A percentile compares a stretch with the other conserved stretches of the same genome.
phyloP scores from a whole-genome alignment of 1,140 invertebrate species.

The Neodiprion lecontei region DNA sequence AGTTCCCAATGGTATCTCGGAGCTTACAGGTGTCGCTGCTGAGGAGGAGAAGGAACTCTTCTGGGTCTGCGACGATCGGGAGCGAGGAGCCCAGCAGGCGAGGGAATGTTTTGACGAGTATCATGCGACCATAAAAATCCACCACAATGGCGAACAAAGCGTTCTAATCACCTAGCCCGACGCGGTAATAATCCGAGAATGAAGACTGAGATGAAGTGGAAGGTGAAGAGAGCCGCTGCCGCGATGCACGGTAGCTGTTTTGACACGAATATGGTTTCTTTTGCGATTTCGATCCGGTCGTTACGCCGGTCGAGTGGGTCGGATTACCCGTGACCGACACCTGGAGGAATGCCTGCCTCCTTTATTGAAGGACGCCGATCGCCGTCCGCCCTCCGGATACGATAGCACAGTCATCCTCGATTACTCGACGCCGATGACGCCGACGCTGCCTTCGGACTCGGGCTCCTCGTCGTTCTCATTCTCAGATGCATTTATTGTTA shows the following conservation, averaged over 20 bases:
- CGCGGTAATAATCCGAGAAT: conserved; percentile 9
- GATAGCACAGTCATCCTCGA: conserved; percentile 52
- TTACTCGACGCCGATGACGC: conserved; percentile 36
- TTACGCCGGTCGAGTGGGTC: conserved; percentile 48
- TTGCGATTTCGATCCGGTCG: conserved; percentile 55
- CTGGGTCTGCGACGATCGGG: neutral
- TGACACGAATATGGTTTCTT: conserved; percentile 54
- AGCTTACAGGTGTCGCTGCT: too few relatives aligned
- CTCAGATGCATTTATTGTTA: neutral
- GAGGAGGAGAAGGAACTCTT: neutral
- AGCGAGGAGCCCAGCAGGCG: neutral
- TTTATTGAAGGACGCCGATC: conserved; percentile 45
- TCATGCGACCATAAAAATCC: neutral
- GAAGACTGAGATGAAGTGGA: too few relatives aligned
- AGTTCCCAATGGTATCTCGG: too few relatives aligned
- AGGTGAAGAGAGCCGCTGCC: neutral
- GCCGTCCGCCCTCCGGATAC: conserved; percentile 40
- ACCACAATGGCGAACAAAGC: conserved; percentile 1
- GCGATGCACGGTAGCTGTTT: conserved; percentile 34
- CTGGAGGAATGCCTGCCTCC: conserved; percentile 45
- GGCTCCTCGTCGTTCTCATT: conserved; percentile 9
- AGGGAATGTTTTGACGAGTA: conserved; percentile 6
- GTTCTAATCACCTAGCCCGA: conserved; percentile 6
- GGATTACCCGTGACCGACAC: conserved; percentile 58
- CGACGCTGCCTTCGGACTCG: conserved; percentile 26